phyloP scores from a whole-genome alignment of 2,113 vertebrate species.

The Oreocharis arfaki region DNA sequence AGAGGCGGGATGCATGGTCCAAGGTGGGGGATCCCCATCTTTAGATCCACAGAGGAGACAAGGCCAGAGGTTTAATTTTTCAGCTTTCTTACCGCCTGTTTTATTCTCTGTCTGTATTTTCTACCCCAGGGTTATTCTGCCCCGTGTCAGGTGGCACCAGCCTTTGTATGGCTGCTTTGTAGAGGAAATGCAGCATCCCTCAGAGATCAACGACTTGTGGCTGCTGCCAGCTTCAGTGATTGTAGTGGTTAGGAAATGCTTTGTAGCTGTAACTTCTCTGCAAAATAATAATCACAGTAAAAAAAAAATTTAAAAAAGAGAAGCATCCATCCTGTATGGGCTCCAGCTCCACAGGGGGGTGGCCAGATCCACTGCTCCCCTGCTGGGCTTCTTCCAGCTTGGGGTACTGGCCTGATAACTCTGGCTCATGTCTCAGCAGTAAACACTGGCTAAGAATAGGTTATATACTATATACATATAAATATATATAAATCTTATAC shows the following conservation, averaged over 20 bases:
- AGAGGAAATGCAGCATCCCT: background rate
- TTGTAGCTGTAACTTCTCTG: background rate
- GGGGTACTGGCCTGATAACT: fast-evolving
- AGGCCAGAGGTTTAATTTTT: background rate
- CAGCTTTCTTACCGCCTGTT: background rate
- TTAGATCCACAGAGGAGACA: background rate
- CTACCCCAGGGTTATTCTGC: background rate
- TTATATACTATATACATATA: background rate
- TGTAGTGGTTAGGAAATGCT: background rate
- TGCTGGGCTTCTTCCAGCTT: background rate
- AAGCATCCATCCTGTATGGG: background rate
- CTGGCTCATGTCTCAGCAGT: background rate
- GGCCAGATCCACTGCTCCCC: background rate
- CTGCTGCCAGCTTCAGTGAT: background rate
- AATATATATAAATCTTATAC: background rate
- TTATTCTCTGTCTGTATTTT: background rate
- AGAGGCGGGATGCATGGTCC: background rate
- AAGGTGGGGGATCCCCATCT: background rate
- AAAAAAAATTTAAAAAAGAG: background rate
- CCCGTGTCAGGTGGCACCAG: background rate
- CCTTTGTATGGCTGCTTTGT: fast-evolving
- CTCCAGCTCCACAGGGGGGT: background rate
- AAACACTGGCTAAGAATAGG: background rate
- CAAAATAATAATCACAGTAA: background rate
- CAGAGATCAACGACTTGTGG: background rate